These are phyloP conservation scores for Mactromeris polynyma DNA, from an alignment of 2,888 invertebrate species.

Conservation along the genomic window DNA sequence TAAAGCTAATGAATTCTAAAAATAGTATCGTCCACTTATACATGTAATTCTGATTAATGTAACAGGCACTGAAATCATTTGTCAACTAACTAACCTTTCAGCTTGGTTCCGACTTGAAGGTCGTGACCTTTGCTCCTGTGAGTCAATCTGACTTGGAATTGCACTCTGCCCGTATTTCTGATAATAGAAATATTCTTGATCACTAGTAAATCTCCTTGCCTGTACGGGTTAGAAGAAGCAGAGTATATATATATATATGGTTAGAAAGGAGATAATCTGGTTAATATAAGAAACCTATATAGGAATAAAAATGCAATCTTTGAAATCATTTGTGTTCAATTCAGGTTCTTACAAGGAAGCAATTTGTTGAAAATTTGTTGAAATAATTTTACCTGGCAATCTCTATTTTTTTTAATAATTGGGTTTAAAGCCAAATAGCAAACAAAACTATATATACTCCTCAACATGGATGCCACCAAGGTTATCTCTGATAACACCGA, in stretches of 20 bases:
- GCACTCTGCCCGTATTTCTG: conserved; percentile 76
- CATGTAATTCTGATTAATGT: no score
- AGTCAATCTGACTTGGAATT: conserved; percentile 68
- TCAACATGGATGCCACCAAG: no score
- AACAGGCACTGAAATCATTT: no score
- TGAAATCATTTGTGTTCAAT: background rate
- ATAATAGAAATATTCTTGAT: conserved; percentile 69
- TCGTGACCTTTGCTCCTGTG: conserved; percentile 57
- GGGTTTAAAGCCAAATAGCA: no score
- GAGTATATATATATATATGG: conserved; percentile 44
- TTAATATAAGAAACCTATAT: background rate
- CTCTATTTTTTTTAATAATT: no score
- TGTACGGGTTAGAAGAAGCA: conserved; percentile 67
- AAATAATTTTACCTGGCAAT: no score
- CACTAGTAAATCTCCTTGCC: conserved; percentile 59
- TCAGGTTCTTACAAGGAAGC: no score
- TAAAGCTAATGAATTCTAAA: no score
- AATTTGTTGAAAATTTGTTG: no score
- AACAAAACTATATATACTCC: no score
- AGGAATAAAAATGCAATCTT: background rate
- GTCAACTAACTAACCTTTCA: conserved; percentile 63
- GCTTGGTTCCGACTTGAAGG: conserved; percentile 58
- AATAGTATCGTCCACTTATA: no score
- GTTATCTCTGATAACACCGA: no score
- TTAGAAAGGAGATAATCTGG: background rate